Conservation (phyloP, 2,113 vertebrate genomes). For the Pelvicachromis taeniatus region DNA sequence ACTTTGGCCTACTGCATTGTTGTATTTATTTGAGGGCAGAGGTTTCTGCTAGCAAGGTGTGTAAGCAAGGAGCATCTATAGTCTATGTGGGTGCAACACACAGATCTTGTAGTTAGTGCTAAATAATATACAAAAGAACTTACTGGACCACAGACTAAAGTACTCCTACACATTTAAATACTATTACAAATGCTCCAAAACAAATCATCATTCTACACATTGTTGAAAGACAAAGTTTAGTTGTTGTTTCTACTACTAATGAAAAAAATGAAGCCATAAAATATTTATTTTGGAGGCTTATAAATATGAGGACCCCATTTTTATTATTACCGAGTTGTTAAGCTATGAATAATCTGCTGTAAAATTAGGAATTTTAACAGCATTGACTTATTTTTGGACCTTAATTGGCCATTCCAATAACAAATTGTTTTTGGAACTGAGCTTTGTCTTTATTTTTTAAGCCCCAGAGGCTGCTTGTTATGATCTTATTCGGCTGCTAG, state of each 20-base stretch:
- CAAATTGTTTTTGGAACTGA: background rate
- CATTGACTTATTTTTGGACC: background rate
- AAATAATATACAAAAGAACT: background rate
- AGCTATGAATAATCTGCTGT: background rate
- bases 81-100: background rate
- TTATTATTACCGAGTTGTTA: background rate
- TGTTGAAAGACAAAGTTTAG: background rate
- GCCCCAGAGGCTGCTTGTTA: background rate
- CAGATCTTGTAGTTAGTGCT: background rate
- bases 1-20: background rate
- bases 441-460: background rate
- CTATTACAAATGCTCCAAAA: background rate
- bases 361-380: background rate
- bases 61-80: background rate
- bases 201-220: background rate
- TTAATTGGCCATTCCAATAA: background rate
- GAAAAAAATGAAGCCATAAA: background rate
- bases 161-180: background rate
- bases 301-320: background rate
- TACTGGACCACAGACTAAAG: background rate
- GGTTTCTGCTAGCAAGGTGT: background rate
- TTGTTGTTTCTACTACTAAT: background rate
- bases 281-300: accelerated
- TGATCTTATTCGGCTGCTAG: background rate
- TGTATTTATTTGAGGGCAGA: background rate